Base-by-base conservation (phyloP, 2,888 invertebrate species). In the Pemphredon lugubris region DNA sequence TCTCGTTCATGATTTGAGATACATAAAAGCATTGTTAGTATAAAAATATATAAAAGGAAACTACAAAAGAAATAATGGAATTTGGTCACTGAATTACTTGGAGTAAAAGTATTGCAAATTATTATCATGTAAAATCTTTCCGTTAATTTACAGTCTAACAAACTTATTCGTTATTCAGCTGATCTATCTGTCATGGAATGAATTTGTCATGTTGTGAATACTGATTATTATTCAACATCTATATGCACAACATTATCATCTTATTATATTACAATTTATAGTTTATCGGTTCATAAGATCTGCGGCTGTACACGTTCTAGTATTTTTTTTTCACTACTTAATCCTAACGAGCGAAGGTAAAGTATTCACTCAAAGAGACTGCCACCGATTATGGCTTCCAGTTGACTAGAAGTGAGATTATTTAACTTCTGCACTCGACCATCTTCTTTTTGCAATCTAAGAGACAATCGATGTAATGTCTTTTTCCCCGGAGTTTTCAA, bases 321-420 rank as follows among this genome's bases (percentile, higher is more conserved):
- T 53, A 54, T 37, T 16, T 51, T 48, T 32, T 2, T 34, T 50
- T 48, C n/a, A 20, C 48, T 37, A 44, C 45, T 48, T 26, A n/a
- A 57, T 16, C 18, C n/a, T 48, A 58, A 48, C 39, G 20, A 23
- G 9, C 32, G 34, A 37, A 14, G 14, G 26, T 9, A 32, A 53
- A 63, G 30, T 32, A 44, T 75, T 81, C 45, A 70, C 55, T 81
- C 71, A 32, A 50, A 48, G 37, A 75, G 26, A 44, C 73, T 80
- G 55, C 75, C 83, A 48, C 84, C 85, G 68, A 86, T 85, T 75
- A 86, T 86, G 45, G 79, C 80, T 55, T 86, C 84, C 57, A 86
- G 71, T 69, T 86, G 86, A 83, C 82, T 84, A 77, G 84, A 77
- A 32, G 85, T 86, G 61, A 85, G 75, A 69, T 76, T 75, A 75